phyloP scores from a whole-genome alignment of 2,113 vertebrate species.

The Malurus cyaneus region DNA sequence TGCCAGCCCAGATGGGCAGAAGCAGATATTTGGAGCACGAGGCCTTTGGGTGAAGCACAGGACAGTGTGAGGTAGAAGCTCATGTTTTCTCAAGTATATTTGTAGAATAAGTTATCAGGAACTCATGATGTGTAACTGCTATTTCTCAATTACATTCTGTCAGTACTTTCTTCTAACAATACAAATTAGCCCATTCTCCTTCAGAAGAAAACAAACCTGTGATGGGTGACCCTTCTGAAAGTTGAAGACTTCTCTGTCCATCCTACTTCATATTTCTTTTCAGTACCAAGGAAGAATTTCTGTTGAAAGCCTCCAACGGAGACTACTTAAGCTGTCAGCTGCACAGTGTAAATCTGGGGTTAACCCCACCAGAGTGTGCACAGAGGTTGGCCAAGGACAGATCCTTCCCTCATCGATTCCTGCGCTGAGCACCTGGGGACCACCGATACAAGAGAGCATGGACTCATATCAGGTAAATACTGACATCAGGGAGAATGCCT shows the following conservation, averaged over 20 bases:
- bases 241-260: not conserved
- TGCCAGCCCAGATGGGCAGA: not conserved
- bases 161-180: not conserved
- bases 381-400: not conserved
- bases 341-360: not conserved
- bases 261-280: not conserved
- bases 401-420: not conserved
- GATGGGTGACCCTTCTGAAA: not conserved
- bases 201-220: not conserved
- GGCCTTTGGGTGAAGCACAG: accelerated
- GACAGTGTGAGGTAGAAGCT: accelerated
- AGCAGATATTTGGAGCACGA: not conserved
- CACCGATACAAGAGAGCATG: not conserved
- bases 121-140: not conserved
- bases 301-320: not conserved
- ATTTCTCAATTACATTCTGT: not conserved
- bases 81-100: not conserved
- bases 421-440: not conserved
- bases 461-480: not conserved
- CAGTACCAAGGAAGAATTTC: not conserved
- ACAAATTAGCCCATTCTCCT: not conserved
- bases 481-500: not conserved
- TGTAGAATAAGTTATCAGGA: not conserved
- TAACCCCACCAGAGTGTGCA: not conserved
- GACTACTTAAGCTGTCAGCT: not conserved